phyloP scores from a whole-genome alignment of 2,113 vertebrate species.

The Falcunculus frontatus region DNA sequence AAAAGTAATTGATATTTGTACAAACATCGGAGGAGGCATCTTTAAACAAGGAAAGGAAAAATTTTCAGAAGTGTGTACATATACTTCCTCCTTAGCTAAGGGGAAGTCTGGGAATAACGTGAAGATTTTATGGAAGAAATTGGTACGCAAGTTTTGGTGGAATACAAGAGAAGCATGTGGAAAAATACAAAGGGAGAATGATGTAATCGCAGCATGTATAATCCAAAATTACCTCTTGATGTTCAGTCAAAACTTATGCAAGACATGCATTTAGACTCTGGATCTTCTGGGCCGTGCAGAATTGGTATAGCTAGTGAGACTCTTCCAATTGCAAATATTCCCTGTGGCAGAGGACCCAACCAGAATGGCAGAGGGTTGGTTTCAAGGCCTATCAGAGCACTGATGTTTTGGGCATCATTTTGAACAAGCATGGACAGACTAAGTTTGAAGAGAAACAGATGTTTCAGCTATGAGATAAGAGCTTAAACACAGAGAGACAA shows the following conservation, averaged over 20 bases:
- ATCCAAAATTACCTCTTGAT: not conserved
- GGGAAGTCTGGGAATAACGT: not conserved
- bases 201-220: not conserved
- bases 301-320: not conserved
- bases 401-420: not conserved
- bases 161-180: not conserved
- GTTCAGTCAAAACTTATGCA: not conserved
- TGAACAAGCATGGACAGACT: not conserved
- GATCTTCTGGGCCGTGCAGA: not conserved
- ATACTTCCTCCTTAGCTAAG: not conserved
- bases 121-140: not conserved
- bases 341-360: rapidly evolving
- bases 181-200: not conserved
- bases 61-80: not conserved
- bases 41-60: not conserved
- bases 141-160: not conserved
- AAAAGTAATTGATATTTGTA: not conserved
- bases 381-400: not conserved
- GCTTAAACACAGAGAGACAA: not conserved
- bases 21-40: not conserved
- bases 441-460: not conserved
- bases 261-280: not conserved
- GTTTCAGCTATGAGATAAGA: not conserved
- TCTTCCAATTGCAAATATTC: not conserved
- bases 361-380: not conserved